Evolutionary conservation across 1,140 invertebrate species (phyloP).

Genomic region (Drosophila athabasca): DNA sequence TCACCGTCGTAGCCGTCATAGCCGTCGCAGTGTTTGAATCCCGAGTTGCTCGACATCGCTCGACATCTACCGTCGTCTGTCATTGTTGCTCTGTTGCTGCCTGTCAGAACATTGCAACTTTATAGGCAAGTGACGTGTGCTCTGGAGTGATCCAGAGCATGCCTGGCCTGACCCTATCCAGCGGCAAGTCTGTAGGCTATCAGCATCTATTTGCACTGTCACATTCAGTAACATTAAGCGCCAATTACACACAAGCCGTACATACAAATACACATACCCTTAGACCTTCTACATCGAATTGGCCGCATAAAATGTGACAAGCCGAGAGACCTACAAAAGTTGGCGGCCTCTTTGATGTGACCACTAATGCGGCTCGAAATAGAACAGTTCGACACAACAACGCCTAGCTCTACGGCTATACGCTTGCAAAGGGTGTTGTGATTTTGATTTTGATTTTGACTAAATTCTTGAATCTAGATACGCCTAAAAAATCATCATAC

Average conservation of each 20-base stretch:
- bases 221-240: slow-evolving; percentile 67
- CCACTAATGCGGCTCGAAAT: background rate
- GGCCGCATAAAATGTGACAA: slow-evolving; percentile 31
- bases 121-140: slow-evolving; percentile 60
- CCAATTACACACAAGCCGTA: slow-evolving; percentile 43
- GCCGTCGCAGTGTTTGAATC: slow-evolving; percentile 16
- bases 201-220: slow-evolving; percentile 72
- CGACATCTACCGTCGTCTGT: slow-evolving; percentile 36
- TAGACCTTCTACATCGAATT: background rate
- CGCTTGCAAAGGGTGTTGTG: no score
- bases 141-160: slow-evolving; percentile 34
- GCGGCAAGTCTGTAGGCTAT: slow-evolving; percentile 60
- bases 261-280: slow-evolving; percentile 17
- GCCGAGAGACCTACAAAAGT: slow-evolving; percentile 9
- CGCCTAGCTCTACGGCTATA: no score
- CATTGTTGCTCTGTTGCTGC: slow-evolving; percentile 47
- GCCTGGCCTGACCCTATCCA: slow-evolving; percentile 21
- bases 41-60: slow-evolving; percentile 16
- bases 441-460: no score
- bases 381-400: background rate
- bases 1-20: slow-evolving; percentile 8
- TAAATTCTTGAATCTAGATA: no score
- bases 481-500: no score
- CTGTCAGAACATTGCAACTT: slow-evolving; percentile 73
- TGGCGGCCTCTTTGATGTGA: slow-evolving; percentile 50